Evolutionary conservation across 2,113 vertebrate genomes (phyloP).

Genomic region (Neopipo cinnamomea): DNA sequence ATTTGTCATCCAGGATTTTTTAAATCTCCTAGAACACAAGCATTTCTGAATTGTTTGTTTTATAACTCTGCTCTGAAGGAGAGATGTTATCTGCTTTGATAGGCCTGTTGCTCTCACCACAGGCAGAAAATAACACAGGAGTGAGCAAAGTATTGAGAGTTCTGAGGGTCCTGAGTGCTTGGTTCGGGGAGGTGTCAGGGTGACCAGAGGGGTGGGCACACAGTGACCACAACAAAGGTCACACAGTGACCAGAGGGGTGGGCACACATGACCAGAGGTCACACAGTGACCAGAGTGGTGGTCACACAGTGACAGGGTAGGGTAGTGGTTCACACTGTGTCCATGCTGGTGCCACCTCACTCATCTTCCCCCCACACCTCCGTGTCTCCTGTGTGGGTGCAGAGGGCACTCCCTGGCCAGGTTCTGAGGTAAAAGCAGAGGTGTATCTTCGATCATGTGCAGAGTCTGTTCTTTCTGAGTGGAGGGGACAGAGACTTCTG

Average conservation of each 20-base stretch:
- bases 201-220: not conserved
- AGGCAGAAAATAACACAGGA: not conserved
- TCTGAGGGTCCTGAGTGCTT: not conserved
- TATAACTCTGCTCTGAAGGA: conserved; percentile 24
- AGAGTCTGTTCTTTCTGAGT: not conserved
- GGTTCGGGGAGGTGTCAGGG: not conserved
- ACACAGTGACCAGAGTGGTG: not conserved
- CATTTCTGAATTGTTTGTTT: conserved; percentile 58
- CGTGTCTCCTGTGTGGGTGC: accelerated
- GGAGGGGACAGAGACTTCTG: not conserved
- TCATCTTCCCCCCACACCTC: accelerated
- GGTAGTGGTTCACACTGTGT: not conserved
- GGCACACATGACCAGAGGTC: accelerated
- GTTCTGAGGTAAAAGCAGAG: not conserved
- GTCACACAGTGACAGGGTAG: not conserved
- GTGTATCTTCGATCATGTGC: not conserved
- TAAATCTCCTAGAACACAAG: conserved; percentile 37
- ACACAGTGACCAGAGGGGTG: not conserved
- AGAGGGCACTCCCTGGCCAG: accelerated
- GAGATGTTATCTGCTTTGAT: conserved; percentile 62
- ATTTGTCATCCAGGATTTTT: conserved; percentile 48
- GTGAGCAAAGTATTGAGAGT: not conserved
- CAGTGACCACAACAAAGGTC: not conserved
- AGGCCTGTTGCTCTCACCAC: conserved; percentile 43
- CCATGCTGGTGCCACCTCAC: not conserved